Conservation (phyloP, 2,113 vertebrate genomes). For the Psilopogon haemacephalus region DNA sequence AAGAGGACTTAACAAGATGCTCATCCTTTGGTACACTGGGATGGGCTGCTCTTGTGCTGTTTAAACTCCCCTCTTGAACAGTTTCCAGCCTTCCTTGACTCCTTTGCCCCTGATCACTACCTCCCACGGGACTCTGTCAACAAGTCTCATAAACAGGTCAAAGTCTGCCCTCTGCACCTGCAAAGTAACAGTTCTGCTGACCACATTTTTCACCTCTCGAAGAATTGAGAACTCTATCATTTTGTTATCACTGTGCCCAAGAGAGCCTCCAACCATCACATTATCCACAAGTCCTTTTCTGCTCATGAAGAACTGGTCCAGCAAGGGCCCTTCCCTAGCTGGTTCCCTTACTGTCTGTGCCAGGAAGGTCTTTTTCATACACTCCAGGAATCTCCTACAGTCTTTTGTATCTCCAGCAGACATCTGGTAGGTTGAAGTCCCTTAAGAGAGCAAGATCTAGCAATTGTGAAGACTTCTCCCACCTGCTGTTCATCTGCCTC, state of each 20-base stretch:
- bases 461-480: not conserved
- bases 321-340: not conserved
- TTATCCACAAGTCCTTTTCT: not conserved
- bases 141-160: not conserved
- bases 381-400: not conserved
- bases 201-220: not conserved
- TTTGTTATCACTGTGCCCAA: not conserved
- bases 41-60: not conserved
- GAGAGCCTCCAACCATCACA: not conserved
- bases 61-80: not conserved
- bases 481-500: not conserved
- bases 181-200: not conserved
- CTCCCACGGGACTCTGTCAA: not conserved
- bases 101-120: not conserved
- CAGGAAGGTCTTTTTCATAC: not conserved
- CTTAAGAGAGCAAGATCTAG: not conserved
- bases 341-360: not conserved
- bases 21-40: not conserved
- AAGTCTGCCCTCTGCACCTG: not conserved
- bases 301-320: not conserved
- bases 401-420: not conserved
- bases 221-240: not conserved
- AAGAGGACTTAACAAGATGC: not conserved
- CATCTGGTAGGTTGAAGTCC: not conserved
- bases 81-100: not conserved